Evolutionary conservation across 2,113 vertebrate genomes (phyloP).

Genomic region (Ondatra zibethicus): DNA sequence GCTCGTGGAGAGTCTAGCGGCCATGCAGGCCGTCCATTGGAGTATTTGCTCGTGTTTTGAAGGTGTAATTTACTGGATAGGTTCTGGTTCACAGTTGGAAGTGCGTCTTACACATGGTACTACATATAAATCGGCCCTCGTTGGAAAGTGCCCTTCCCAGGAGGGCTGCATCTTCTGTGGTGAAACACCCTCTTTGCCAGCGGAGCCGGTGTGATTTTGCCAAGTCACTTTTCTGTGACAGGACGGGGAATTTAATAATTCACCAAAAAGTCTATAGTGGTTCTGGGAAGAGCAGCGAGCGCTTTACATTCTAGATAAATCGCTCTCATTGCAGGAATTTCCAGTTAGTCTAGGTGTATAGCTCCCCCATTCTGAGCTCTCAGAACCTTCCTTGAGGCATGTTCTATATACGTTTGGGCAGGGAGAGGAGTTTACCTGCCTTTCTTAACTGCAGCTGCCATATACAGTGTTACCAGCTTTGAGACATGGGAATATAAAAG

Average conservation of each 20-base stretch:
- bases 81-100: slow-evolving; percentile 45
- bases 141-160: neutral
- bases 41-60: slow-evolving; percentile 37
- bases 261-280: slow-evolving; percentile 56
- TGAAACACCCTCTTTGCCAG: slow-evolving; percentile 1
- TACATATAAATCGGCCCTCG: neutral
- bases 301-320: slow-evolving; percentile 61
- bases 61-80: slow-evolving; percentile 2
- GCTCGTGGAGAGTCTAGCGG: neutral
- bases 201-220: slow-evolving; percentile 49
- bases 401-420: slow-evolving; percentile 5
- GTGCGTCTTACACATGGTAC: slow-evolving; percentile 13
- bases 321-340: slow-evolving; percentile 56
- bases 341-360: slow-evolving; percentile 48
- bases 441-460: neutral
- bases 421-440: neutral
- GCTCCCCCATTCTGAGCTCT: slow-evolving; percentile 40
- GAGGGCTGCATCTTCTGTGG: neutral
- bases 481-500: neutral
- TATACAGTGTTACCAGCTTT: slow-evolving; percentile 6
- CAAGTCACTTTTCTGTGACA: slow-evolving; percentile 65
- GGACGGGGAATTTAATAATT: slow-evolving; percentile 68
- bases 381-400: slow-evolving; percentile 50
- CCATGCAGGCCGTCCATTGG: neutral
- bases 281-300: slow-evolving; percentile 52